These are phyloP conservation scores for Ashinkailepas kermadecensis DNA, from an alignment of 2,888 invertebrate species.

Conservation along the genomic window DNA sequence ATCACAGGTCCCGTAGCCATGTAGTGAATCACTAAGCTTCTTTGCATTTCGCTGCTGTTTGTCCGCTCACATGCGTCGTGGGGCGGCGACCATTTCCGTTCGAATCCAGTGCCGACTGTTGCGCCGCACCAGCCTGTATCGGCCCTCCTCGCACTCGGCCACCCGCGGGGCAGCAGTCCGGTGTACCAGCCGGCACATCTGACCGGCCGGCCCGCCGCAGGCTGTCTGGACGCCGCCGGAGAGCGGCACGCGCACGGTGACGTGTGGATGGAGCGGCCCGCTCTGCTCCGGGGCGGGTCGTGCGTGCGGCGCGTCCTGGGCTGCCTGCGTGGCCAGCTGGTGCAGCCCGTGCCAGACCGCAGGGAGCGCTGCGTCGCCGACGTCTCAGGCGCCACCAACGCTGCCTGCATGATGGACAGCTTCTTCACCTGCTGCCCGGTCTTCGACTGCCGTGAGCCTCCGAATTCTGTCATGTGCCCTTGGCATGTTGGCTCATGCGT, in stretches of 20 bases:
- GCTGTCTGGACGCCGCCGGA: background rate
- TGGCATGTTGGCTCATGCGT: too few species aligned
- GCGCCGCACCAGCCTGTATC: background rate
- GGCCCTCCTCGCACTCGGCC: background rate
- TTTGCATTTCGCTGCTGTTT: too few species aligned
- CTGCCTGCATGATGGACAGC: background rate
- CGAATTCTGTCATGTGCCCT: too few species aligned
- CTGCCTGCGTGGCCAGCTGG: background rate
- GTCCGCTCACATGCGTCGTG: too few species aligned
- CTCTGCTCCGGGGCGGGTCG: background rate
- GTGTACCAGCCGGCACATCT: background rate
- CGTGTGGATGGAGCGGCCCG: background rate
- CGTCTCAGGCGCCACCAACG: background rate
- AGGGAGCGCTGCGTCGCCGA: background rate
- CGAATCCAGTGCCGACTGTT: background rate
- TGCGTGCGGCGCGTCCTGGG: background rate
- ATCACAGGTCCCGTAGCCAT: too few species aligned
- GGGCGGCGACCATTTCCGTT: too few species aligned
- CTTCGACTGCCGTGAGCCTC: conserved; percentile 10
- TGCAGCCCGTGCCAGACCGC: background rate
- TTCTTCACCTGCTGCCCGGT: conserved; percentile 15
- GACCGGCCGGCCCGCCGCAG: background rate
- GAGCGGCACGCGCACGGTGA: background rate
- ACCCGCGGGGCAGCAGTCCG: background rate
- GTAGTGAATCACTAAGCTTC: too few species aligned